Evolutionary conservation across 2,797 vertebrate genomes (phyloP).

Genomic region (Chelmon rostratus): DNA sequence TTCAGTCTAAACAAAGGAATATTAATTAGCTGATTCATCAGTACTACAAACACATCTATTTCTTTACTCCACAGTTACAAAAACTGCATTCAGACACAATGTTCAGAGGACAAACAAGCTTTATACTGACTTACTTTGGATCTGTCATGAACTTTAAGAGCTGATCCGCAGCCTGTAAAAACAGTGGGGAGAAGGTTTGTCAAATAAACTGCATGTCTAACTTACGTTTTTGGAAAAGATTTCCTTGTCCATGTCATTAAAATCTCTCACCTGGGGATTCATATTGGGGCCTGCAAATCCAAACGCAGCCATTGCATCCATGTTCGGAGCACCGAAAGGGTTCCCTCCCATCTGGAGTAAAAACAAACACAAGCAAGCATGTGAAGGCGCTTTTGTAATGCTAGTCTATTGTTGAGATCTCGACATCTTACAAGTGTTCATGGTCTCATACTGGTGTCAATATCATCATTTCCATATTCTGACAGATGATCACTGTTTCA

Average conservation of each 20-base stretch:
- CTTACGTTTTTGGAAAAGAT: too few relatives aligned
- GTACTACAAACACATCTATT: neutral
- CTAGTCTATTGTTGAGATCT: neutral
- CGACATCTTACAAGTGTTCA: neutral
- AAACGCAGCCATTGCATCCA: constrained; percentile 95
- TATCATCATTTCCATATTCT: neutral
- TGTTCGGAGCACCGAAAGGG: constrained; percentile 91
- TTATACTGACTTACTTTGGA: constrained; percentile 92
- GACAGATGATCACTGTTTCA: neutral
- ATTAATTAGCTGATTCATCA: constrained; percentile 18
- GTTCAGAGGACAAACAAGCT: neutral
- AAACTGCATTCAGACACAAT: neutral
- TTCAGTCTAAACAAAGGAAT: constrained; percentile 88
- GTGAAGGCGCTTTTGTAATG: neutral
- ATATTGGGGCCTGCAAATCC: constrained; percentile 93
- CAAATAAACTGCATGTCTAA: neutral
- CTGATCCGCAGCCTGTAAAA: constrained; percentile 90
- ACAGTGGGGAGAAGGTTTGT: neutral
- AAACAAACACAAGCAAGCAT: neutral
- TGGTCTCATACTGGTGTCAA: neutral
- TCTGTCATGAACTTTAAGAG: constrained; percentile 97
- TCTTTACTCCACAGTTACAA: neutral
- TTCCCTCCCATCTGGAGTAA: constrained; percentile 91
- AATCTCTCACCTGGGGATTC: constrained; percentile 90
- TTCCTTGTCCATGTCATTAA: neutral